Base-by-base conservation (phyloP, 1,140 invertebrate genomes). In the Drosophila eugracilis region DNA sequence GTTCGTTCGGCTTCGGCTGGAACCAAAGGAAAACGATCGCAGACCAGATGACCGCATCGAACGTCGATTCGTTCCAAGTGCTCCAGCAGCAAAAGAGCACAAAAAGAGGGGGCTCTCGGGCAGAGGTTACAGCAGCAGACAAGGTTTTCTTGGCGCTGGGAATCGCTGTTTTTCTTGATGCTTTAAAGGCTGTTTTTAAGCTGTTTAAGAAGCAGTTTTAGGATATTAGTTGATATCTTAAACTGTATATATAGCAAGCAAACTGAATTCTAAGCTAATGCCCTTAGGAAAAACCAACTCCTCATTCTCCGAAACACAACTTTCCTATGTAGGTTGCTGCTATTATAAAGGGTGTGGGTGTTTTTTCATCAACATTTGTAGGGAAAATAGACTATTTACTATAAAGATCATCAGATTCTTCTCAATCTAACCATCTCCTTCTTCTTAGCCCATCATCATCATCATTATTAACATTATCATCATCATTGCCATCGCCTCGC, bases 11-110 rank as follows among this genome's bases (percentile, higher is more conserved):
- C 77, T 86, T 85, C 81, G 81, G 62, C 77, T 85, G 81, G 78
- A 86, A 81, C 83, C 74, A 81, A 86, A 78, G 81, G 70, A 78
- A 85, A 77, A 73, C 79, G 76, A 80, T 89, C 80, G 80, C 75
- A 55, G 71, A 76, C 74, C 80, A 89, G 86, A 89, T 89, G 85
- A 89, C 85, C 85, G 85, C 77, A 85, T 58, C 85, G 67, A 89
- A 89, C 79, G 88, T 76, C 85, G 72, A 89, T 89, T 89, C 88
- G 86, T 90, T 89, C 78, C 85, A 59, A 79, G 65, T 89, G 77
- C 71, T 85, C 65, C 70, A 69, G 78, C 73, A 63, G 59, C 58
- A 55, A 28, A 24, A 28, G 15, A n/a, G 30, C 26, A n/a, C 17
- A 41, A 28, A 57, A 15, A 30, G n/a, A n/a, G n/a, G n/a, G n/a